A percentile compares a stretch with the other conserved stretches of the same genome.
These are phyloP conservation scores for Hydrocynus forskahlii DNA, from an alignment of 2,797 vertebrate species.

Conservation along the genomic window DNA sequence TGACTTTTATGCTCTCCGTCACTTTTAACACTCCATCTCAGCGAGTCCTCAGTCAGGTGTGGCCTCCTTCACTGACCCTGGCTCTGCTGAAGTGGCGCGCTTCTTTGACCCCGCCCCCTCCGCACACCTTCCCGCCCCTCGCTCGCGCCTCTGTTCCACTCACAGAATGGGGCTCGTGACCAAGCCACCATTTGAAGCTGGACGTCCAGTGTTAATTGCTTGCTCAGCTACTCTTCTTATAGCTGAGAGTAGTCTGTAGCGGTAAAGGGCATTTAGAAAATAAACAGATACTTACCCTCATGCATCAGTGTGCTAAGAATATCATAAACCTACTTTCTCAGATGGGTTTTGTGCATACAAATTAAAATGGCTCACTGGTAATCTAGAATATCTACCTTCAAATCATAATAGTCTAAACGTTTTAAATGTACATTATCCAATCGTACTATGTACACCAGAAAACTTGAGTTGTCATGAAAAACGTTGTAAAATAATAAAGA, in stretches of 20 bases:
- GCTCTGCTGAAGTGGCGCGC: neutral
- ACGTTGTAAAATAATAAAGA: no score
- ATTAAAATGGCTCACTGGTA: no score
- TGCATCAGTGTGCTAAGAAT: neutral
- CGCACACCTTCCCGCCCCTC: slow-evolving; percentile 3
- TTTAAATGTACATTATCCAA: no score
- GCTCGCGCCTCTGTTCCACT: slow-evolving; percentile 13
- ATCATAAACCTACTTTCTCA: neutral
- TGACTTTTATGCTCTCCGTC: neutral
- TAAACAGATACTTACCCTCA: slow-evolving; percentile 10
- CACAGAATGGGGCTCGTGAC: neutral
- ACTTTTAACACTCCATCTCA: neutral
- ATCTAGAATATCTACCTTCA: neutral
- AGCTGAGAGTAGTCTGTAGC: neutral
- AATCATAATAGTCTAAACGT: no score
- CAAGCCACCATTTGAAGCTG: neutral
- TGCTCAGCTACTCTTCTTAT: neutral
- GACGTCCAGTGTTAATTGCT: neutral
- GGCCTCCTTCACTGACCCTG: neutral
- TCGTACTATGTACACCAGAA: no score
- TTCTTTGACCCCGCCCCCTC: slow-evolving; percentile 18
- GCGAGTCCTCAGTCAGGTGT: neutral
- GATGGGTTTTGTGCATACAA: no score
- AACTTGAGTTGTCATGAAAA: no score
- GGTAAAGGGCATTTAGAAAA: neutral